A percentile compares a stretch with the other conserved stretches of the same genome.
These are phyloP conservation scores for Phasia obesa DNA, from an alignment of 2,888 invertebrate genomes.

Conservation along the genomic window DNA sequence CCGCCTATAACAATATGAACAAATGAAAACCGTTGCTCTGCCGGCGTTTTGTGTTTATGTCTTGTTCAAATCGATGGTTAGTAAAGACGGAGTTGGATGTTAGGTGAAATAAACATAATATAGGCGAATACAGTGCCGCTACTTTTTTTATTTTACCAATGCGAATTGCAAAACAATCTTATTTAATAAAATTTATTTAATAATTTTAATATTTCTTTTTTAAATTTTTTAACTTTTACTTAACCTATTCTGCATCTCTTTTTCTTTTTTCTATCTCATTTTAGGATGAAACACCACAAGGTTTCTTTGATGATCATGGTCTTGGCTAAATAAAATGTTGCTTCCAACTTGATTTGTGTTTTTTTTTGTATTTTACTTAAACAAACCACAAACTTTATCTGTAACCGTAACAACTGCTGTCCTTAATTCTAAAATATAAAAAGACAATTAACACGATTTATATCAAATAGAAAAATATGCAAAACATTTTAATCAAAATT, in stretches of 20 bases:
- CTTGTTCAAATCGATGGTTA: no score
- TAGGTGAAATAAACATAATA: no score
- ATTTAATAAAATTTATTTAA: not conserved
- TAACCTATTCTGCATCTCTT: constrained; percentile 49
- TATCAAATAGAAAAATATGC: constrained; percentile 36
- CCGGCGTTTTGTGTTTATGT: no score
- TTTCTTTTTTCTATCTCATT: constrained; percentile 84
- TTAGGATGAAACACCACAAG: constrained; percentile 99
- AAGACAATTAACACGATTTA: constrained; percentile 62
- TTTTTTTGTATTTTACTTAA: constrained; percentile 25
- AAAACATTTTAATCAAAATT: constrained; percentile 46
- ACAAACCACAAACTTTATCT: constrained; percentile 34
- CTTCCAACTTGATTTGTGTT: not conserved
- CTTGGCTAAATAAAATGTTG: constrained; percentile 88
- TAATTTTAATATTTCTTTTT: constrained; percentile 12
- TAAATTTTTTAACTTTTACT: constrained; percentile 10
- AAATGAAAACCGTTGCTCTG: no score
- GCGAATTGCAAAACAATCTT: constrained; percentile 31
- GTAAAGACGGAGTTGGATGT: no score
- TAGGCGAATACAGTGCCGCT: no score
- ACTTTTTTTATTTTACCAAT: not conserved
- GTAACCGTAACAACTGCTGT: constrained; percentile 66
- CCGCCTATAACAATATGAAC: no score
- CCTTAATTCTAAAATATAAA: constrained; percentile 57
- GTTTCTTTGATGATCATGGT: constrained; percentile 99